Base-by-base conservation (phyloP, 2,888 invertebrate species). In the Hirtodrosophila histrioides region DNA sequence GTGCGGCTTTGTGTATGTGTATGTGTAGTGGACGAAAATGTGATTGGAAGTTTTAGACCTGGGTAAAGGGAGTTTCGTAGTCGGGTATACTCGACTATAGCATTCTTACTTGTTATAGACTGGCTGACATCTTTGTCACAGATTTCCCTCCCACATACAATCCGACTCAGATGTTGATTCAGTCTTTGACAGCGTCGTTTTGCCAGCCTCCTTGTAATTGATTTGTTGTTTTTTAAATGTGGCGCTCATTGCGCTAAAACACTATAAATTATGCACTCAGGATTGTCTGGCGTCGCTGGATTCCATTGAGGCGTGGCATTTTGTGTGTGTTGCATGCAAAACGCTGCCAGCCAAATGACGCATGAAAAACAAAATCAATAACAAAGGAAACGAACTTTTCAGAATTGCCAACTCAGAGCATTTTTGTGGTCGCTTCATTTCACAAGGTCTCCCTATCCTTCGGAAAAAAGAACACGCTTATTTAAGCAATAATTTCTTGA, bases 401-500 rank as follows among this genome's bases (percentile, higher is more conserved):
- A 75, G 46, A 81, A 76, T 48, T 74, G 81, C 85, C 74, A 81
- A 69, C 78, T 81, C 81, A 81, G 78, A 63, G 56, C 43, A 66
- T 73, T 83, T 77, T 65, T 80, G 84, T 72, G 84, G 80, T 80
- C 73, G 80, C 73, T 75, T 75, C 81, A 83, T 67, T 80, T 68
- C 84, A 83, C 80, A 72, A 46, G 62, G 55, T 57, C 63, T 64
- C 17, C 44, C 35, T 24, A 23, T 49, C 44, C 37, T n/a, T 24
- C 23, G 36, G 39, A 31, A 40, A 41, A 44, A 63, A 50, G 56
- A 64, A 75, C 85, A 83, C 83, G 82, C 86, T 83, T 83, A 82
- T 83, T 83, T 83, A 82, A 85, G 82, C 82, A 83, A 83, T 85
- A 84, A 84, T 81, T 81, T 81, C 81, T 81, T 73, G 60, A 57